Evolutionary conservation across 35 echinoderm and acorn worm species (phyloP), one percentile per base, ranked within the genome.

Genomic region (Apostichopus californicus): DNA sequence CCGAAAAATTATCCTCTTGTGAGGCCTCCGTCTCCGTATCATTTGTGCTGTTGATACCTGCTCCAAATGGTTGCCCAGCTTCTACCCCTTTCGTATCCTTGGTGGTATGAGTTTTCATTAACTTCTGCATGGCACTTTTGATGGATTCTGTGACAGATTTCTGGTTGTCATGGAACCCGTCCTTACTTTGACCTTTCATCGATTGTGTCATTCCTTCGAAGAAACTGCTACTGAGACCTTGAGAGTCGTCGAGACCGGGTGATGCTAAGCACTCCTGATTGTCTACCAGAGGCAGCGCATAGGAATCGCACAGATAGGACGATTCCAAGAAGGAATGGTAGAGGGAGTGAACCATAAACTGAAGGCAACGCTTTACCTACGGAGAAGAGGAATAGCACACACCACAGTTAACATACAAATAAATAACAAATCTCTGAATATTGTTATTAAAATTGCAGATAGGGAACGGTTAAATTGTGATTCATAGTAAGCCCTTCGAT

Each of bases 251-350:
- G 7, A 24, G 5, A 56, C 55, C 81, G 9, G 55, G 54, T 21
- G 86, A 54, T 11, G 86, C 71, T 34, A 89, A 13, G 21, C 13
- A 10, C 11, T 89, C 86, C 78, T 94, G 24, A 22, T 11, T 4
- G 73, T 88, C 70, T 17, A 6, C 54, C 64, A 71, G 64, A 23
- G 90, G 89, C 66, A 77, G 20, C 21, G 95, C 95, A 92, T 87
- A 96, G 55, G 94, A 93, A 90, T 99, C 97, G 92, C 92, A 96
- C 8, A 99, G 85, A 87, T 92, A 99, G 8, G 97, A 87, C 13
- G 93, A 90, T 91, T 99, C 97, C 12, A 99, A 93, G 24, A 87
- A 80, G 20, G 97, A 93, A 87, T 99, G 93, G 75, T 95, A 99
- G 0, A 90, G 28, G 4, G 93, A 89, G 84, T 93, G 96, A 5